Percentiles rank a stretch among this genome's conserved stretches.
Conservation (phyloP, 1,140 invertebrate species). For the Drosophila tani region DNA sequence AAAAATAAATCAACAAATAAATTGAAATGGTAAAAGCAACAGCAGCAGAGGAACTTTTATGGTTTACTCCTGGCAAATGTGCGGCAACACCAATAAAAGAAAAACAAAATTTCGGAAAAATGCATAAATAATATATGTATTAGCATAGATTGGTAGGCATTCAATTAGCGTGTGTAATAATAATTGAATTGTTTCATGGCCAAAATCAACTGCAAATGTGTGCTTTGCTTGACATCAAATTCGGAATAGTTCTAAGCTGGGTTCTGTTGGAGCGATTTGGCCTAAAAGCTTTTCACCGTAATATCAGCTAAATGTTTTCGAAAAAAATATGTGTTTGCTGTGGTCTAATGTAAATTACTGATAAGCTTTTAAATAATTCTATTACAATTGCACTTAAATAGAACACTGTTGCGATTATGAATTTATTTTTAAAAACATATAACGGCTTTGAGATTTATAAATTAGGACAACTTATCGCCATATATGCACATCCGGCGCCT, state of each 20-base stretch:
- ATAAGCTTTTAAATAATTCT: too few relatives aligned
- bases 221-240: background rate
- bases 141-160: conserved; percentile 63
- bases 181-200: conserved; percentile 39
- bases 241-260: background rate
- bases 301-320: too few relatives aligned
- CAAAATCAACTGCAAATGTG: conserved; percentile 25
- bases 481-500: too few relatives aligned
- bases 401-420: too few relatives aligned
- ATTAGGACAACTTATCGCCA: background rate
- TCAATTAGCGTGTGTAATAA: conserved; percentile 75
- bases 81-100: conserved; percentile 28
- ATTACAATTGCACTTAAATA: too few relatives aligned
- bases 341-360: too few relatives aligned
- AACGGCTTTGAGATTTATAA: too few relatives aligned
- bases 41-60: conserved; percentile 58
- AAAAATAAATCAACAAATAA: conserved; percentile 65
- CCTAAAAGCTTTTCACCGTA: background rate
- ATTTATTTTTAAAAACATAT: too few relatives aligned
- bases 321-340: too few relatives aligned
- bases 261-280: background rate
- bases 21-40: conserved; percentile 66
- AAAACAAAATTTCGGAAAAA: conserved; percentile 53
- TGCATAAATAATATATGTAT: conserved; percentile 74
- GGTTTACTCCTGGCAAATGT: conserved; percentile 46